Evolutionary conservation across 2,888 invertebrate genomes (phyloP).

Genomic region (Corbicula japonica): DNA sequence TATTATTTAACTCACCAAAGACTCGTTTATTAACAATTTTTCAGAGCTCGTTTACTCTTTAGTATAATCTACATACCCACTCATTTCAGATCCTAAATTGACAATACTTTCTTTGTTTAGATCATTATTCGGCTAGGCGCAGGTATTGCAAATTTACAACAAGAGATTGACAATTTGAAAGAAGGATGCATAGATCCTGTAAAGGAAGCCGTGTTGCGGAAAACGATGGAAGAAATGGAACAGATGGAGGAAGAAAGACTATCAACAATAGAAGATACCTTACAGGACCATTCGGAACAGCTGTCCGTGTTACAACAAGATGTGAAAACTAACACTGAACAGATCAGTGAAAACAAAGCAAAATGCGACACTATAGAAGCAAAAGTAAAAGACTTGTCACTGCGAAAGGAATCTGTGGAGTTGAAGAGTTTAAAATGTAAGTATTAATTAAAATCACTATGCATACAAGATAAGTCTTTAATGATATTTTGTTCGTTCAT

Average conservation of each 20-base stretch:
- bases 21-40: too few relatives aligned
- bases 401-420: too few relatives aligned
- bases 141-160: conserved; percentile 29
- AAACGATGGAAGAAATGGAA: not conserved
- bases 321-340: not conserved
- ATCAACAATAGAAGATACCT: conserved; percentile 1
- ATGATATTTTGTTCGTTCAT: too few relatives aligned
- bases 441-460: too few relatives aligned
- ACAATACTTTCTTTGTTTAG: too few relatives aligned
- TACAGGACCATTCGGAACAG: conserved; percentile 1
- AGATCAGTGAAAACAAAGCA: not conserved
- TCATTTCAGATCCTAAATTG: too few relatives aligned
- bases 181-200: conserved; percentile 29
- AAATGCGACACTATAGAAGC: not conserved
- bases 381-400: not conserved
- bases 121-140: conserved; percentile 22
- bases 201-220: conserved; percentile 6
- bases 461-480: too few relatives aligned
- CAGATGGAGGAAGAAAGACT: not conserved
- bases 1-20: too few relatives aligned
- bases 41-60: too few relatives aligned
- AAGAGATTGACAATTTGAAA: conserved; percentile 11
- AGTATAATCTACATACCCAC: too few relatives aligned
- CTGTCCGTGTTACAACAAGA: not conserved
- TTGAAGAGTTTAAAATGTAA: too few relatives aligned